These are phyloP conservation scores for Etheostoma perlongum DNA, from an alignment of 2,797 vertebrate species.

Conservation along the genomic window DNA sequence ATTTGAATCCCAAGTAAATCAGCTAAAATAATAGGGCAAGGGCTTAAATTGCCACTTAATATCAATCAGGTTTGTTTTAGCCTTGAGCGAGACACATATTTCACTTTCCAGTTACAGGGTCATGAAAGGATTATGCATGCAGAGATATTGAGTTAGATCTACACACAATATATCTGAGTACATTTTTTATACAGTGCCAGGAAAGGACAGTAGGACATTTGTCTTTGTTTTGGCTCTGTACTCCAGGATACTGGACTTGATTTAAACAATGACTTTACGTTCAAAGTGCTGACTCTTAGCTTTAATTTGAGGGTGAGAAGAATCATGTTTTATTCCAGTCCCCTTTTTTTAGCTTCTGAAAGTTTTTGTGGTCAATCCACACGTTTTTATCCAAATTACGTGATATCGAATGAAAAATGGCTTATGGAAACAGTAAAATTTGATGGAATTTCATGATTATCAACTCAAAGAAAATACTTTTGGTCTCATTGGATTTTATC, in stretches of 20 bases:
- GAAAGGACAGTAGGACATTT: conserved; percentile 10
- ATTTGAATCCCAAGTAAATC: conserved; percentile 27
- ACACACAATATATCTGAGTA: background rate
- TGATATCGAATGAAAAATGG: too few relatives aligned
- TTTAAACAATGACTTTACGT: conserved; percentile 13
- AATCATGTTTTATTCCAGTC: background rate
- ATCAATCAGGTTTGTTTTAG: conserved; percentile 31
- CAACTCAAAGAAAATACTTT: too few relatives aligned
- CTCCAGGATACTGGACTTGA: background rate
- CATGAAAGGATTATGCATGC: background rate
- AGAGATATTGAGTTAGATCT: background rate
- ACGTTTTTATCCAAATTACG: too few relatives aligned
- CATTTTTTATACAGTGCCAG: background rate
- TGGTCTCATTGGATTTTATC: too few relatives aligned
- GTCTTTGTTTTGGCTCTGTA: conserved; percentile 24
- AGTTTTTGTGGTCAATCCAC: background rate
- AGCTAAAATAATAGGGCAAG: conserved; percentile 15
- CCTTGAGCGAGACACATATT: conserved; percentile 15
- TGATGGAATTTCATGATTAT: too few relatives aligned
- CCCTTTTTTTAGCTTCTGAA: background rate
- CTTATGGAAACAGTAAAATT: too few relatives aligned
- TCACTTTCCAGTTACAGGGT: background rate
- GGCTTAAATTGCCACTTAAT: conserved; percentile 3
- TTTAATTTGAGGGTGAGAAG: conserved; percentile 6
- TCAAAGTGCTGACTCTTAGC: conserved; percentile 19